Percentiles rank a stretch among this genome's conserved stretches.
These are phyloP conservation scores for Sebastes steindachneri DNA, from an alignment of 2,797 vertebrate genomes.

Conservation along the genomic window DNA sequence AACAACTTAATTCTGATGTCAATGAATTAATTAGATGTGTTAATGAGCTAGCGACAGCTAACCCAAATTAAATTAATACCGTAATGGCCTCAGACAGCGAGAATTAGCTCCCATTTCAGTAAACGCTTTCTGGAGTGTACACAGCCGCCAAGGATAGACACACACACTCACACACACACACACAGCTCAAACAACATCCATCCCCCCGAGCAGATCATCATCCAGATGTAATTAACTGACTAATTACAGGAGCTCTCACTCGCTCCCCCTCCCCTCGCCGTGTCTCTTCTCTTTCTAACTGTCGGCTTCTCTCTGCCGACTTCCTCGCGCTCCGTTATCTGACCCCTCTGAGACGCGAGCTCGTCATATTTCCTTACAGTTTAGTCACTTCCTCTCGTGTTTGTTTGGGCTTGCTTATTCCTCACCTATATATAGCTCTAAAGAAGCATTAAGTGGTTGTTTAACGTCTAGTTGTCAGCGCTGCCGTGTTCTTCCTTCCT, in stretches of 20 bases:
- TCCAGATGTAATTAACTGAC: conserved; percentile 97
- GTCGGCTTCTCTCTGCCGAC: conserved; percentile 29
- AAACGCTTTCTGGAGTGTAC: conserved; percentile 99
- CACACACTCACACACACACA: conserved; percentile 47
- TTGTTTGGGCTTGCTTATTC: conserved; percentile 15
- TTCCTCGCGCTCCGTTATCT: conserved; percentile 17
- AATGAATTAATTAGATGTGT: conserved; percentile 99
- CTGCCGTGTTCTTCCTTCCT: conserved; percentile 34
- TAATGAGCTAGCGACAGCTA: conserved; percentile 99
- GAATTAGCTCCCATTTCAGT: conserved; percentile 99
- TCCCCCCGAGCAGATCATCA: conserved; percentile 97
- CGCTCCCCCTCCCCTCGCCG: conserved; percentile 43
- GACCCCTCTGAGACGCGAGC: conserved; percentile 12
- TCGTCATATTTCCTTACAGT: conserved; percentile 17
- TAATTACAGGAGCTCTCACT: conserved; percentile 89
- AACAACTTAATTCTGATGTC: conserved; percentile 99
- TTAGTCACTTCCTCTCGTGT: neutral
- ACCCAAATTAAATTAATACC: conserved; percentile 99
- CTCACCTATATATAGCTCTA: neutral
- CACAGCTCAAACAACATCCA: conserved; percentile 84
- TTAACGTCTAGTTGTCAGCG: conserved; percentile 22
- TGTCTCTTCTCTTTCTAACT: conserved; percentile 53
- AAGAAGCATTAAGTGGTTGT: conserved; percentile 17
- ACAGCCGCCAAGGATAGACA: conserved; percentile 90
- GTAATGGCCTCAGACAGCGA: conserved; percentile 99